Evolutionary conservation across 2,113 vertebrate species (phyloP).

Genomic region (Austrofundulus limnaeus): DNA sequence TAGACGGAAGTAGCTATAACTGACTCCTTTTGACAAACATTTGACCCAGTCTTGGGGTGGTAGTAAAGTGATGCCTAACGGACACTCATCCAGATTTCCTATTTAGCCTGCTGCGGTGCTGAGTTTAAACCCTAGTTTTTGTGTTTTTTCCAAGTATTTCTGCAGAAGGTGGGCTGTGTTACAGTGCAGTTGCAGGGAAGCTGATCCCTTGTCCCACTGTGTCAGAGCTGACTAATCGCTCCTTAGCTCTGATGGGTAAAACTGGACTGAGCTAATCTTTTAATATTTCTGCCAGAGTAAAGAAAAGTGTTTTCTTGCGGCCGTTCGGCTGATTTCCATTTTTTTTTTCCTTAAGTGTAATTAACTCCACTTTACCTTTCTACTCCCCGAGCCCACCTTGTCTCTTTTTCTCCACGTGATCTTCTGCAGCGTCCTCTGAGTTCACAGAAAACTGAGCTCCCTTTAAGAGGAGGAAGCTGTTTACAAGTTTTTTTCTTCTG

Average conservation of each 20-base stretch:
- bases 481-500: no score
- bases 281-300: constrained; percentile 3
- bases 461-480: constrained; percentile 60
- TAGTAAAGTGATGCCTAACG: no score
- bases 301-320: constrained; percentile 26
- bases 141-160: background rate
- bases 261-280: constrained; percentile 10
- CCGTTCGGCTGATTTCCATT: constrained; percentile 7
- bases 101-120: no score
- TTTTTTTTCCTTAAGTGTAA: constrained; percentile 14
- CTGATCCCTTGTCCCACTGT: background rate
- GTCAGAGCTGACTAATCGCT: constrained; percentile 18
- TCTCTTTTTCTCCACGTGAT: constrained; percentile 45
- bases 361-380: constrained; percentile 1
- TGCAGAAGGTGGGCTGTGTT: background rate
- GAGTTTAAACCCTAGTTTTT: no score
- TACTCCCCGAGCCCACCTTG: background rate
- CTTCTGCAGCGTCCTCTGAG: constrained; percentile 58
- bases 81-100: no score
- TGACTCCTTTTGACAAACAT: no score
- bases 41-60: no score
- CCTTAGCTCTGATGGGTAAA: constrained; percentile 1
- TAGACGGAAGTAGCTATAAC: no score
- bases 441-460: constrained; percentile 76
- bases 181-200: background rate